phyloP scores from a whole-genome alignment of 2,888 invertebrate genomes.

The Stenolophus ochropezus region DNA sequence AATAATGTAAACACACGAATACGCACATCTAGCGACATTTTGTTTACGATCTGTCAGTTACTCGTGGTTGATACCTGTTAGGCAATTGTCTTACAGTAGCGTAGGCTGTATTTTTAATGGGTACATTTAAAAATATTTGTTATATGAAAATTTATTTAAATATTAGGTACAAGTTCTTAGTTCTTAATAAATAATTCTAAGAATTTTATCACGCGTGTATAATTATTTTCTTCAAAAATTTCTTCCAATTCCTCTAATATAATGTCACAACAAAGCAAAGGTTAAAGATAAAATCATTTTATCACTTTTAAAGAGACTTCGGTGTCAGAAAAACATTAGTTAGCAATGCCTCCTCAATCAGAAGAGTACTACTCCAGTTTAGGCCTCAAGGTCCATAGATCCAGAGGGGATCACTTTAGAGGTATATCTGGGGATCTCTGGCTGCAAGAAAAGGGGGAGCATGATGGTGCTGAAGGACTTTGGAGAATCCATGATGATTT shows the following conservation, averaged over 20 bases:
- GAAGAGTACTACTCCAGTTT: conserved; percentile 55
- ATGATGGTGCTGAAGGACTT: conserved; percentile 83
- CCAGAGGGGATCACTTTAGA: conserved; percentile 48
- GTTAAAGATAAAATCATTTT: conserved; percentile 8
- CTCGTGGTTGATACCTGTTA: no score
- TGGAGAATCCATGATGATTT: conserved; percentile 85
- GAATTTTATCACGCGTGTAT: no score
- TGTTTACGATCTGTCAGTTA: no score
- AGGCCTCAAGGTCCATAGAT: conserved; percentile 52
- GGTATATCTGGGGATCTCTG: conserved; percentile 70
- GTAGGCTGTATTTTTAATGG: no score
- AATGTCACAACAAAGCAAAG: background rate
- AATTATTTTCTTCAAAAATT: background rate
- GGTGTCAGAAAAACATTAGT: background rate
- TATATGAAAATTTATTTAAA: no score
- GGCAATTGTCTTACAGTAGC: no score
- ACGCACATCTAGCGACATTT: no score
- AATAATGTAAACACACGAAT: background rate
- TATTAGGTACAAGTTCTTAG: no score
- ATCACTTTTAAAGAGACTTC: background rate
- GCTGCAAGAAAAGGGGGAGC: conserved; percentile 79
- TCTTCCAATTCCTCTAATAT: background rate
- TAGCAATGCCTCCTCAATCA: conserved; percentile 48
- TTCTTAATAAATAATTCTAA: no score
- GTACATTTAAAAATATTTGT: no score